Percentiles rank a stretch among this genome's conserved stretches.
Conservation (phyloP, 2,113 vertebrate species). For the Dipodomys stephensi region DNA sequence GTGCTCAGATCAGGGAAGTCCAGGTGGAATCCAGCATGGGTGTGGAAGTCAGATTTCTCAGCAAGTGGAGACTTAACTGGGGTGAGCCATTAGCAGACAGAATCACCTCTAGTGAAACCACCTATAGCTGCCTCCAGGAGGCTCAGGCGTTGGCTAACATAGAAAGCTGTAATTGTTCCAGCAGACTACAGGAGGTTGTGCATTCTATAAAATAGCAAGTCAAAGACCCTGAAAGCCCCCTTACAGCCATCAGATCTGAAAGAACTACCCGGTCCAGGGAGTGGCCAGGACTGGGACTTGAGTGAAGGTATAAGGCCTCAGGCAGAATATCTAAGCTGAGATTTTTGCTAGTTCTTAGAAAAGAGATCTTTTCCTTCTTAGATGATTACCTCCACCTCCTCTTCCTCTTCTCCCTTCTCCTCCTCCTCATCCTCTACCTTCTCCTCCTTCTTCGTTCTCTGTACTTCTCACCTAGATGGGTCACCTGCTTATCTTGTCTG, state of each 20-base stretch:
- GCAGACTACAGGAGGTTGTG: not conserved
- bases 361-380: not conserved
- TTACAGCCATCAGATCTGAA: not conserved
- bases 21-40: too few species aligned
- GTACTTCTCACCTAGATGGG: conserved; percentile 55
- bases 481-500: conserved; percentile 35
- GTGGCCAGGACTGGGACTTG: not conserved
- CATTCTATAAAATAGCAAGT: not conserved
- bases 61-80: not conserved
- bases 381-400: not conserved
- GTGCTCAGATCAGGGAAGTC: not conserved
- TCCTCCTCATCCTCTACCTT: too few species aligned
- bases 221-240: not conserved
- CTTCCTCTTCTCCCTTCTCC: not conserved
- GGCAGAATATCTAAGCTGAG: not conserved
- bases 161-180: not conserved
- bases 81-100: accelerated
- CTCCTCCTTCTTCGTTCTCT: too few species aligned
- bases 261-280: not conserved
- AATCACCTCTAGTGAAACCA: not conserved
- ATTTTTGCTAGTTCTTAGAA: not conserved
- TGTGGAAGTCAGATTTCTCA: not conserved
- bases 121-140: too few species aligned
- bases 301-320: not conserved
- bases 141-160: too few species aligned